Evolutionary conservation across 2,797 vertebrate species (phyloP), one percentile per base, ranked within the genome.

Genomic region (Arremon brunneinucha): DNA sequence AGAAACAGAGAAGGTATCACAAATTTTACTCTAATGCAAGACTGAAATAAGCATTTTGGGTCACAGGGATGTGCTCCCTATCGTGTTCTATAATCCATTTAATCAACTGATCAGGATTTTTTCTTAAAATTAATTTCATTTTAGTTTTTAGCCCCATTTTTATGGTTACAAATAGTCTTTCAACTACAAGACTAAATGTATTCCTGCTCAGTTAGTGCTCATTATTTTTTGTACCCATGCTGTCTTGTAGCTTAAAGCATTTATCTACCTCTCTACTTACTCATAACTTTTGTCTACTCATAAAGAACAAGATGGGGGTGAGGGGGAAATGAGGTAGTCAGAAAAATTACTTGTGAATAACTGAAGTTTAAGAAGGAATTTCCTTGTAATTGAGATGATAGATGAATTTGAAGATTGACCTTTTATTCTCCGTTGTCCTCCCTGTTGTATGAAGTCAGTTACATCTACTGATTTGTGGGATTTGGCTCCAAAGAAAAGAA

Each of bases 41-140:
- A 26, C n/a, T 65, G 47, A 89, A 84, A 69, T 41, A 92, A 81
- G 12, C 44, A 62, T 16, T 78, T 39, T 63, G 21, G 32, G 16
- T 8, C 43, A 56, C 6, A 35, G 14, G 28, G 47, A 52, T 85
- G 18, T 57, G 30, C 6, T 78, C 20, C 2, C 18, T 55, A 17
- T 62, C 1, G 1, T 47, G 14, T 46, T 76, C 56, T 64, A 6
- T 53, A 50, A 78, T 41, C 16, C 28, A 35, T 77, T 87, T 87
- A 59, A 89, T 14, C 28, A 83, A 43, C 10, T 32, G 19, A 63
- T 71, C 1, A 0, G 23, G 5, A 64, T 71, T 92, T 87, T 87
- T 85, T 89, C 75, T 67, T 57, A 35, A 93, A 64, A 88, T 72
- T n/a, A 34, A 46, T 53, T 86, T 57, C 27, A 4, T 67, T 82